These are phyloP conservation scores for Eurytoma californica DNA, from an alignment of 2,888 invertebrate genomes.

Conservation along the genomic window DNA sequence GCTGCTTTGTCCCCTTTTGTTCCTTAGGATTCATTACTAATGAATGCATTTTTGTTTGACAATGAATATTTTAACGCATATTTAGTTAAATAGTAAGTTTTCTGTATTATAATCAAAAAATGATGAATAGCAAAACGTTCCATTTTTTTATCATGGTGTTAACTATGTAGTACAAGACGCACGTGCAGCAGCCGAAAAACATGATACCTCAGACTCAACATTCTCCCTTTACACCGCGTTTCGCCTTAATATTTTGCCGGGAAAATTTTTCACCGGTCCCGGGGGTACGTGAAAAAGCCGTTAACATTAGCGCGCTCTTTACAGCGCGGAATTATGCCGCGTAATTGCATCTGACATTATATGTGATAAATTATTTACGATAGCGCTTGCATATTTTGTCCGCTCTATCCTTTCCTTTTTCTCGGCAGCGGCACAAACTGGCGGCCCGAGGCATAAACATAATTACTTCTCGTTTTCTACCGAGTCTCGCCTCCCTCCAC, in stretches of 20 bases:
- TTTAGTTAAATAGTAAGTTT: no score
- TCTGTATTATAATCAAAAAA: no score
- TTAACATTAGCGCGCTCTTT: conserved; percentile 39
- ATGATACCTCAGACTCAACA: no score
- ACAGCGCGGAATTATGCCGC: conserved; percentile 28
- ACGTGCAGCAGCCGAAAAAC: no score
- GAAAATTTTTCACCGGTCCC: no score
- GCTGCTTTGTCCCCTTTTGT: conserved; percentile 1
- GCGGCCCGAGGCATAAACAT: conserved; percentile 26
- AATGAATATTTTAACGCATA: not conserved
- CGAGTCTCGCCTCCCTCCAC: conserved; percentile 9
- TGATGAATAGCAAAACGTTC: no score
- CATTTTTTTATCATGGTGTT: no score
- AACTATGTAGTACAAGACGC: no score
- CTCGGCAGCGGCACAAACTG: not conserved
- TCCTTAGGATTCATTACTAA: not conserved
- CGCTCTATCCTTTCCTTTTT: not conserved
- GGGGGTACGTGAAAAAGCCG: conserved; percentile 22
- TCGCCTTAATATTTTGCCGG: no score
- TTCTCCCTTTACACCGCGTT: no score
- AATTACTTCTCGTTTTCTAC: conserved; percentile 44
- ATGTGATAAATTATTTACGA: conserved; percentile 43
- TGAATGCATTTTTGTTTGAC: not conserved
- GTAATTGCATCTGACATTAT: conserved; percentile 44
- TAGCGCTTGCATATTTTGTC: conserved; percentile 8